Percentiles rank a stretch among this genome's conserved stretches.
Conservation (phyloP, 1,140 invertebrate species). For the Macrostomum lignano region DNA sequence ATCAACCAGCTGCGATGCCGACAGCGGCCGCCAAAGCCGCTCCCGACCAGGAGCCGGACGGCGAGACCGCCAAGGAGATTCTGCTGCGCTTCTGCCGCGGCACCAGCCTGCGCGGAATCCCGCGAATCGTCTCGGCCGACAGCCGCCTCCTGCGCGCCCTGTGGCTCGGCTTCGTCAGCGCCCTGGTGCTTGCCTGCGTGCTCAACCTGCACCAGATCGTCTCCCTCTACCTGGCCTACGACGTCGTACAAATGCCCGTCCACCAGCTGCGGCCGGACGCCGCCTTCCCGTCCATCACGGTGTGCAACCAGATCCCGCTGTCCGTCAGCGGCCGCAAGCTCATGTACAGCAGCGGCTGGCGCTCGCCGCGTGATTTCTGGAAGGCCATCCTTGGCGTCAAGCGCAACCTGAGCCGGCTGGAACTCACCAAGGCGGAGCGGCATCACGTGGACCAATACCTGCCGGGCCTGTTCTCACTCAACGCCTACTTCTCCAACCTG, state of each 20-base stretch:
- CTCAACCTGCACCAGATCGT: not conserved
- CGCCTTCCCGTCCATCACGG: not conserved
- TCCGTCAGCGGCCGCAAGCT: not conserved
- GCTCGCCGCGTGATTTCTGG: not conserved
- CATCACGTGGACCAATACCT: too few species aligned
- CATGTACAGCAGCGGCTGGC: not conserved
- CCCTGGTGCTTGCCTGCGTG: not conserved
- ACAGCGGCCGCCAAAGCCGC: too few species aligned
- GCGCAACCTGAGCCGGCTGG: too few species aligned
- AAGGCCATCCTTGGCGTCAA: too few species aligned
- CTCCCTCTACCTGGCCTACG: not conserved
- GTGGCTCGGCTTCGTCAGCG: not conserved
- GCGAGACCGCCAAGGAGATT: too few species aligned
- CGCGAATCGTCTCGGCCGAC: not conserved
- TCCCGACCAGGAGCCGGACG: too few species aligned
- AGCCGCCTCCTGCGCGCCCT: not conserved
- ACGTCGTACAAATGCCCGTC: not conserved
- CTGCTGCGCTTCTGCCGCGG: slow-evolving; percentile 1
- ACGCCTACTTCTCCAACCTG: too few species aligned
- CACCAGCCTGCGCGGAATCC: slow-evolving; percentile 1
- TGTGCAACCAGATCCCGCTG: not conserved
- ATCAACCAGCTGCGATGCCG: too few species aligned
- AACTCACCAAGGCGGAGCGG: too few species aligned
- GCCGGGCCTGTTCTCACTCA: too few species aligned
- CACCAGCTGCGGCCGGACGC: not conserved